Base-by-base conservation (phyloP, 1,140 invertebrate genomes). In the Metaphire vulgaris region DNA sequence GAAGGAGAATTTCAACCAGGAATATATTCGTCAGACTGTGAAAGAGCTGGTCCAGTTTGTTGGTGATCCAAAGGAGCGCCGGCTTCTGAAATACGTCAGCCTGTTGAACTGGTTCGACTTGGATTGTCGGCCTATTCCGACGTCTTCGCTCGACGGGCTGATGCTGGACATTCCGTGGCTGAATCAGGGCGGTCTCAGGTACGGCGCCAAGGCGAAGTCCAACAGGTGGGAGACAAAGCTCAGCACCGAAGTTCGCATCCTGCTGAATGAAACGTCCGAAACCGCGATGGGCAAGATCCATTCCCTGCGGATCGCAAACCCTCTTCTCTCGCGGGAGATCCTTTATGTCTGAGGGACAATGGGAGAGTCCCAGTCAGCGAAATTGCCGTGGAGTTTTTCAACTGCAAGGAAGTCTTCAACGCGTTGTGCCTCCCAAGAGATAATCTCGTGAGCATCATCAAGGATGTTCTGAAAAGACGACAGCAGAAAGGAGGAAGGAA, bases 91-190 rank as follows among this genome's bases (percentile, higher is more conserved):
- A 75, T 79, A 75, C 64, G 69, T 81, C 16, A 75, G 79, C 14
- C 74, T 81, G 64, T 34, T 81, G 33, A 81, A 81, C 75, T 72
- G 75, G 15, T 81, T 71, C 76, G 80, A 81, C 70, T 71, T 74
- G 26, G 76, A 79, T 34, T 80, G 79, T 67, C 67, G 74, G 29
- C 65, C 74, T 26, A 72, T 81, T 26, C 78, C 72, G 15, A 76
- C 79, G n/a, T 76, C 76, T 26, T 76, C 77, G 31, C 78, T 81
- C 56, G 79, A 81, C 67, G 56, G 72, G 6, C 33, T 81, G 0
- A 76, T 82, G 69, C 30, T 2, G 21, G 65, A 34, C 2, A 30
- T 65, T 56, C 14, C 34, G n/a, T 41, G 30, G 65, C 0, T 65
- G 32, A 1, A 29, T 14, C 41, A 56, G 21, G 41, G 41, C 12